Evolutionary conservation across 2,113 vertebrate genomes (phyloP).

Genomic region (Osmerus mordax): DNA sequence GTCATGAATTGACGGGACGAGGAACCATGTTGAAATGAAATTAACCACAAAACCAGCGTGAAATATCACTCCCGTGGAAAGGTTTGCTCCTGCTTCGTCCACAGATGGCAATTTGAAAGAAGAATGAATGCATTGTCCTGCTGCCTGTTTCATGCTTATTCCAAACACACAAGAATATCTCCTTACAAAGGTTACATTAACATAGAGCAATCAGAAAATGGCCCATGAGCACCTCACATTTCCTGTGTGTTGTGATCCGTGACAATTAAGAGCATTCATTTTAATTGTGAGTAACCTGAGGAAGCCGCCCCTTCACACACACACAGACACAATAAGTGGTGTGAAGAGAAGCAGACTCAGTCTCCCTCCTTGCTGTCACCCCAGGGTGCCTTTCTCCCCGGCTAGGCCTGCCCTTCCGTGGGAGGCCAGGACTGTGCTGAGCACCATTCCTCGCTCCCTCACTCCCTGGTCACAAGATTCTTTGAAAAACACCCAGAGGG

Average conservation of each 20-base stretch:
- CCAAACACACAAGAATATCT: slow-evolving; percentile 36
- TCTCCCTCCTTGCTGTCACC: slow-evolving; percentile 16
- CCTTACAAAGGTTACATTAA: slow-evolving; percentile 71
- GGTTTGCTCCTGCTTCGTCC: slow-evolving; percentile 1
- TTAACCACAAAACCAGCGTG: not conserved
- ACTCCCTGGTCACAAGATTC: slow-evolving; percentile 47
- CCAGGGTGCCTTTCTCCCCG: slow-evolving; percentile 37
- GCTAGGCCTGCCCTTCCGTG: slow-evolving; percentile 35
- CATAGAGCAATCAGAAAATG: slow-evolving; percentile 52
- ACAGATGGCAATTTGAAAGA: slow-evolving; percentile 19
- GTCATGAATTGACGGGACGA: no score
- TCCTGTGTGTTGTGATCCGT: slow-evolving; percentile 65
- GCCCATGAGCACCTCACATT: slow-evolving; percentile 35
- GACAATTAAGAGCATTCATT: slow-evolving; percentile 63
- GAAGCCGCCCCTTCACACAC: not conserved
- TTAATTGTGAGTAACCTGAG: slow-evolving; percentile 58
- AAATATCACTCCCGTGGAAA: slow-evolving; percentile 7
- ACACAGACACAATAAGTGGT: not conserved
- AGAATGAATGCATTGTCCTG: slow-evolving; percentile 6
- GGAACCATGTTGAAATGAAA: not conserved
- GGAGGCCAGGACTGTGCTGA: slow-evolving; percentile 21
- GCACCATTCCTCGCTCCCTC: slow-evolving; percentile 14
- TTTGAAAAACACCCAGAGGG: slow-evolving; percentile 64
- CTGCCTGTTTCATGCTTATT: slow-evolving; percentile 26
- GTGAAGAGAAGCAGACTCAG: slow-evolving; percentile 4